Conservation (phyloP, 2,113 vertebrate species). For the Alouatta palliata region DNA sequence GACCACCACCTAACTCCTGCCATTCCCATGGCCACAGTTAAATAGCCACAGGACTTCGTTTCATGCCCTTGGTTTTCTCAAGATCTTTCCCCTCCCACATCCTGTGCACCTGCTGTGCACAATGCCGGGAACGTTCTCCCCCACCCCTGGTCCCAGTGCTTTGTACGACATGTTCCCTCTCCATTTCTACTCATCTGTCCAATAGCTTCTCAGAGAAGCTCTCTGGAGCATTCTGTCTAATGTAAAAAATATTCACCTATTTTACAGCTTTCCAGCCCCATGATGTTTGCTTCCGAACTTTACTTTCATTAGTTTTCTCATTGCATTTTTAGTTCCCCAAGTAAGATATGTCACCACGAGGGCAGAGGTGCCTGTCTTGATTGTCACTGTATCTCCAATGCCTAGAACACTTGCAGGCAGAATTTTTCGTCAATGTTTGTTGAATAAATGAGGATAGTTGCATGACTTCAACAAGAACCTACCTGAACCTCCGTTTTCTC, state of each 20-base stretch:
- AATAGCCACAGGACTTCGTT: too few species aligned
- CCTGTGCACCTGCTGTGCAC: neutral
- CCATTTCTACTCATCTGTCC: neutral
- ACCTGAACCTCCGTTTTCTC: neutral
- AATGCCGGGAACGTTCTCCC: neutral
- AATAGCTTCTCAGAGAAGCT: neutral
- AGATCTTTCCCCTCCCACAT: neutral
- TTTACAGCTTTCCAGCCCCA: neutral
- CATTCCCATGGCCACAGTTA: too few species aligned
- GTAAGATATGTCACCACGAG: neutral
- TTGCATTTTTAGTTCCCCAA: neutral
- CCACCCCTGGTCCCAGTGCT: accelerated
- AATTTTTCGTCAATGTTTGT: neutral
- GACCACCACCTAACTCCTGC: accelerated
- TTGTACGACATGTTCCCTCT: neutral
- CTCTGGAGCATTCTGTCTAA: accelerated
- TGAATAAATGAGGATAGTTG: neutral
- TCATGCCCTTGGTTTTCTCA: neutral
- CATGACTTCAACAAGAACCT: neutral
- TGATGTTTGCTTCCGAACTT: neutral
- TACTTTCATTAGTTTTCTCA: neutral
- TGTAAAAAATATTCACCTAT: neutral
- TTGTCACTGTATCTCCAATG: neutral
- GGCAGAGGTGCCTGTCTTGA: neutral
- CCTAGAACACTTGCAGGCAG: neutral